Evolutionary conservation across 2,113 vertebrate species (phyloP).

Genomic region (Lagopus leucura): DNA sequence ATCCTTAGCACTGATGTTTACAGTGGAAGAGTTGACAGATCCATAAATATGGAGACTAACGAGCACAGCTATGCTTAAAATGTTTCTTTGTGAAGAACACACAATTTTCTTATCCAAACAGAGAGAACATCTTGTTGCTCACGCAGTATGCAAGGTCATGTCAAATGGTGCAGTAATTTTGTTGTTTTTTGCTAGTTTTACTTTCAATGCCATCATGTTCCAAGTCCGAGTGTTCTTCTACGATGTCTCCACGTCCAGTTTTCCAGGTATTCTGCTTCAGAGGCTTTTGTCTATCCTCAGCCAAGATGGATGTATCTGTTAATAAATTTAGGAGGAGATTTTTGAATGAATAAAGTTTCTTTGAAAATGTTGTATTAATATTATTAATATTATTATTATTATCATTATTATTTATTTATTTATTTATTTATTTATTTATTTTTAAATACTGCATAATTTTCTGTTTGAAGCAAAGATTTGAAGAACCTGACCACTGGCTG

Average conservation of each 20-base stretch:
- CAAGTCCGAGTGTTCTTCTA: not conserved
- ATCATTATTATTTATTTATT: no score
- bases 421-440: not conserved
- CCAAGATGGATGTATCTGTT: not conserved
- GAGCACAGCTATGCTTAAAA: not conserved
- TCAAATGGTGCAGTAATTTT: not conserved
- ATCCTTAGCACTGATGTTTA: not conserved
- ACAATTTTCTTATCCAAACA: slow-evolving; percentile 38
- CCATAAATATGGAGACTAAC: not conserved
- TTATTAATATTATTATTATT: not conserved
- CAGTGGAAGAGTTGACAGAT: slow-evolving; percentile 8
- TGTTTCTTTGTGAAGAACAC: slow-evolving; percentile 41
- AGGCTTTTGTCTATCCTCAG: not conserved
- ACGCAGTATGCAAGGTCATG: not conserved
- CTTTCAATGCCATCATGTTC: slow-evolving; percentile 20
- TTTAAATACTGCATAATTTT: not conserved
- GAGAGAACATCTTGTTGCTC: slow-evolving; percentile 40
- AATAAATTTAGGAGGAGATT: not conserved
- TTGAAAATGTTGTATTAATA: not conserved
- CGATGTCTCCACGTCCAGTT: not conserved
- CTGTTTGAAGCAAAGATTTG: not conserved
- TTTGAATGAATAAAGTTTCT: not conserved
- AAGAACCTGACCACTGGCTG: not conserved
- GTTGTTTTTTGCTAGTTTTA: not conserved
- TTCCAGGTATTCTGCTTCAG: not conserved